A percentile compares a stretch with the other conserved stretches of the same genome.
Evolutionary conservation across 2,888 invertebrate species (phyloP).

Genomic region (Charanyca ferruginea): DNA sequence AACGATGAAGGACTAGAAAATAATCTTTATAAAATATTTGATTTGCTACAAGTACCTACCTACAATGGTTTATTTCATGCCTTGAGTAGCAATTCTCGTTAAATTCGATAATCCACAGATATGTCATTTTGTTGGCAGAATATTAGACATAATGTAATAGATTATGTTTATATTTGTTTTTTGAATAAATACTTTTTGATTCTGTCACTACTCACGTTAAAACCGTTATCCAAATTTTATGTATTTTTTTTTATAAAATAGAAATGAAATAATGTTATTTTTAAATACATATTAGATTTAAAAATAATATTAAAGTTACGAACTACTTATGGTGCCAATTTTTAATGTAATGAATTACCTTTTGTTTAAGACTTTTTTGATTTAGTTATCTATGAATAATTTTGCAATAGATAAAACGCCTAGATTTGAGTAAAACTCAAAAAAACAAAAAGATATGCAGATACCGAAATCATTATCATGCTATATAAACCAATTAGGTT

Average conservation of each 20-base stretch:
- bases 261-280: too few relatives aligned
- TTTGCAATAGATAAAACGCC: neutral
- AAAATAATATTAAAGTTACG: too few relatives aligned
- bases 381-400: neutral
- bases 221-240: too few relatives aligned
- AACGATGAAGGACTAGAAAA: slow-evolving; percentile 1
- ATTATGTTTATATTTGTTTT: too few relatives aligned
- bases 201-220: too few relatives aligned
- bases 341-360: too few relatives aligned
- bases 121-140: slow-evolving; percentile 4
- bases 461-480: slow-evolving; percentile 10
- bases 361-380: too few relatives aligned
- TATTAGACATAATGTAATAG: too few relatives aligned
- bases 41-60: slow-evolving; percentile 16
- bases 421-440: neutral
- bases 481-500: slow-evolving; percentile 2
- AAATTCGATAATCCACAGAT: slow-evolving; percentile 14
- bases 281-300: too few relatives aligned
- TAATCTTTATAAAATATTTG: slow-evolving; percentile 14
- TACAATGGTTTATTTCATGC: slow-evolving; percentile 42
- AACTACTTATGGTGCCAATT: too few relatives aligned
- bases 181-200: too few relatives aligned
- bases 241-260: too few relatives aligned
- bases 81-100: slow-evolving; percentile 19
- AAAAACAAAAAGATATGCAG: neutral